Evolutionary conservation across 2,113 vertebrate genomes (phyloP).

Genomic region (Pteropus alecto): DNA sequence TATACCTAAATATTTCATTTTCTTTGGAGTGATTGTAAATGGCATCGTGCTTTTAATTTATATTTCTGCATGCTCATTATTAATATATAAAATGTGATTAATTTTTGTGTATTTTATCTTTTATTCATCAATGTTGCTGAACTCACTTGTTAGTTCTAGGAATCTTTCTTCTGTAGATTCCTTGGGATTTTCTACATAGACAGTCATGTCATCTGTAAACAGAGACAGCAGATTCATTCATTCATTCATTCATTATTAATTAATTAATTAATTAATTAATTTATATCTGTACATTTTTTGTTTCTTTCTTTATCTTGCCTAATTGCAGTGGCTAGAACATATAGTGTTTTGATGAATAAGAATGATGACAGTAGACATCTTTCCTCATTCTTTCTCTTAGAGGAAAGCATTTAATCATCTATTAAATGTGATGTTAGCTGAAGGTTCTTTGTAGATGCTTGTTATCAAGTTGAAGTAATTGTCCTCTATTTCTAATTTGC

Average conservation of each 20-base stretch:
- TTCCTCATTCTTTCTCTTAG: neutral
- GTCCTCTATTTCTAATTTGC: neutral
- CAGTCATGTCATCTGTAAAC: neutral
- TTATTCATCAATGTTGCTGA: neutral
- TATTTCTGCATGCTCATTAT: neutral
- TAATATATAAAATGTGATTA: neutral
- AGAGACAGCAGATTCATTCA: neutral
- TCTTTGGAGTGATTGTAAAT: conserved; percentile 7
- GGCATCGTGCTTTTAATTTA: neutral
- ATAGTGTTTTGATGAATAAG: neutral
- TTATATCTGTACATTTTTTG: neutral
- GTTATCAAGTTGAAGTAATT: neutral
- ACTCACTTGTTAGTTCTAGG: neutral
- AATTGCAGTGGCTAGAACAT: neutral
- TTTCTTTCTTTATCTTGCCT: conserved; percentile 10
- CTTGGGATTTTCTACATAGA: neutral
- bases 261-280: no score
- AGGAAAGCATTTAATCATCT: neutral
- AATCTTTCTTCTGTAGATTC: neutral
- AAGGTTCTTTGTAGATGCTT: neutral
- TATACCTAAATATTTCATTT: neutral
- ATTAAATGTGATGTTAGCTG: neutral
- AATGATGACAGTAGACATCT: neutral
- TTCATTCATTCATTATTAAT: no score
- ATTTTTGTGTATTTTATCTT: conserved; percentile 35